Evolutionary conservation across 2,797 vertebrate species (phyloP).

Genomic region (Sylvilagus floridanus): DNA sequence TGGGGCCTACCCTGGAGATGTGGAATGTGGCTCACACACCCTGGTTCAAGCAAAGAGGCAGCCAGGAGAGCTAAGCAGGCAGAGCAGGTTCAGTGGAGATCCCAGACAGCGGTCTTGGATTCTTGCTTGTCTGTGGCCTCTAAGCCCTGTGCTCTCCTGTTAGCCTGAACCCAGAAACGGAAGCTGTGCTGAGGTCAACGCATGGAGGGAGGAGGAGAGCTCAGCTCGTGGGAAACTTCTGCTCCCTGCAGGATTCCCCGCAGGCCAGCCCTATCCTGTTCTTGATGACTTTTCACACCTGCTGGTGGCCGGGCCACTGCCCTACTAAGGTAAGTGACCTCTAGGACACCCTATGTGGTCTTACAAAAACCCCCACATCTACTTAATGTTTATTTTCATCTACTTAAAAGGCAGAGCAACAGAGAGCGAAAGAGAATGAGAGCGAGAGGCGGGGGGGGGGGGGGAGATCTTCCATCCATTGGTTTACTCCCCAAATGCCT

Average conservation of each 20-base stretch:
- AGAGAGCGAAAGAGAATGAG: no score
- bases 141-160: background rate
- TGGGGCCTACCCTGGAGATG: background rate
- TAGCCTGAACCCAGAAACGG: background rate
- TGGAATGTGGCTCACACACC: background rate
- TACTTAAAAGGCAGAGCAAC: no score
- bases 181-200: background rate
- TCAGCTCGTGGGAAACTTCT: background rate
- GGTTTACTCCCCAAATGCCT: no score
- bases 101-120: background rate
- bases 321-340: background rate
- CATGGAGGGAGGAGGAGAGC: background rate
- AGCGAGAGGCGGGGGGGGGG: no score
- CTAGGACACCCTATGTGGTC: background rate
- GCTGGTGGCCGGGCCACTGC: background rate
- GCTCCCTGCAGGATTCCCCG: background rate
- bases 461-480: no score
- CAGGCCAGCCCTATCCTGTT: background rate
- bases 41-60: background rate
- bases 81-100: background rate
- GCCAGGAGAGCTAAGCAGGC: background rate
- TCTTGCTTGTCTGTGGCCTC: background rate
- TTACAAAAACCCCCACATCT: background rate
- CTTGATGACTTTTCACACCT: background rate
- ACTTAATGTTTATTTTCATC: no score